Conservation (phyloP, 2,888 invertebrate species). For the Serripes groenlandicus region DNA sequence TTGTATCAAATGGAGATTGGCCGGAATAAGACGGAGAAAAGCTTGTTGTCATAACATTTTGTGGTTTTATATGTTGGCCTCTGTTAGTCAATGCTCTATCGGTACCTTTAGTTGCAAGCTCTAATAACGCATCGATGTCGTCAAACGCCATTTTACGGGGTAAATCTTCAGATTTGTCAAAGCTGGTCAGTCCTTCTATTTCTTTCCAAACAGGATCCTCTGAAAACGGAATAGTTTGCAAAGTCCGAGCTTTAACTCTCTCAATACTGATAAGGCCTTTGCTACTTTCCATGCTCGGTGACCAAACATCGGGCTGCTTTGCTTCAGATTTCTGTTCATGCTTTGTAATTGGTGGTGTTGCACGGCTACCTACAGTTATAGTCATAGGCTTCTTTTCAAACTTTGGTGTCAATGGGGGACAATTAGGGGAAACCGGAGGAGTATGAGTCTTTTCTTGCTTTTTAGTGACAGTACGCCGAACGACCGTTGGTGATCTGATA, state of each 20-base stretch:
- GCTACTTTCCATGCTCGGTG: slow-evolving; percentile 80
- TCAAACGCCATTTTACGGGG: slow-evolving; percentile 55
- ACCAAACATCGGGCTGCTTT: slow-evolving; percentile 77
- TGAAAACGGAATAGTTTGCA: slow-evolving; percentile 82
- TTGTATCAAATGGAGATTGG: slow-evolving; percentile 38
- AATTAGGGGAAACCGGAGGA: slow-evolving; percentile 19
- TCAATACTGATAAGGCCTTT: slow-evolving; percentile 82
- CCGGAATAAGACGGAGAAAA: slow-evolving; percentile 20
- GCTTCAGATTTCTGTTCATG: slow-evolving; percentile 1
- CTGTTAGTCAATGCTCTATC: slow-evolving; percentile 14
- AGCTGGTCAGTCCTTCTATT: slow-evolving; percentile 81
- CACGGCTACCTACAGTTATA: background rate
- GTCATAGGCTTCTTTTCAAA: slow-evolving; percentile 36
- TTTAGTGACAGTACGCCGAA: slow-evolving; percentile 21
- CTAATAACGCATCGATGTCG: slow-evolving; percentile 63
- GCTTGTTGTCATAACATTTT: slow-evolving; percentile 42
- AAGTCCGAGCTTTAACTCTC: slow-evolving; percentile 80
- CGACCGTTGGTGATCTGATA: slow-evolving; percentile 42
- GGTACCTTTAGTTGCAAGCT: slow-evolving; percentile 56
- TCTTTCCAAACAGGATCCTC: slow-evolving; percentile 84
- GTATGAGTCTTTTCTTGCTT: slow-evolving; percentile 7
- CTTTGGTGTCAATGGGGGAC: slow-evolving; percentile 42
- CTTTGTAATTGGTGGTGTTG: slow-evolving; percentile 14
- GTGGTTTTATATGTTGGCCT: slow-evolving; percentile 21
- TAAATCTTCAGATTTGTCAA: slow-evolving; percentile 66